Evolutionary conservation across 2,113 vertebrate genomes (phyloP).

Genomic region (Globicephala melas): DNA sequence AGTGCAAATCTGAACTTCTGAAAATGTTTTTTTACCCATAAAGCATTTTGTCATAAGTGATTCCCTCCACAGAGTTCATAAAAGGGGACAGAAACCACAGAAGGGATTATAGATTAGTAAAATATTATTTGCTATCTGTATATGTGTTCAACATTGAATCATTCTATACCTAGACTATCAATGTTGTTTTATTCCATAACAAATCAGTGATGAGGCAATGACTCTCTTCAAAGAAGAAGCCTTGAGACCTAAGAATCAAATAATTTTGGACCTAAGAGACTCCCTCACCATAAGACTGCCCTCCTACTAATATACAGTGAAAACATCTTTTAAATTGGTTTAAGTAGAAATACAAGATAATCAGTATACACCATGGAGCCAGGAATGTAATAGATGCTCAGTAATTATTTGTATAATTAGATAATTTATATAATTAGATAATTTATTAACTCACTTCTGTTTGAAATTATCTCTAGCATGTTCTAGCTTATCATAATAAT

Average conservation of each 20-base stretch:
- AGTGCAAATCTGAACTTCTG: constrained; percentile 46
- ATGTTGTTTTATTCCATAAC: background rate
- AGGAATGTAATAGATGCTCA: background rate
- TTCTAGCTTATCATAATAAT: background rate
- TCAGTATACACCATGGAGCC: background rate
- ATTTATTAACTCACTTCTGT: background rate
- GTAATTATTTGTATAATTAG: background rate
- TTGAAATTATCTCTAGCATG: background rate
- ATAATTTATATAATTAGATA: background rate
- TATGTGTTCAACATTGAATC: background rate
- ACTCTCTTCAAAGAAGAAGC: background rate
- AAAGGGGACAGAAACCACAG: constrained; percentile 5
- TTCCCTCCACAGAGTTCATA: background rate
- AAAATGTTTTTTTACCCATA: constrained; percentile 11
- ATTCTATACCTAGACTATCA: background rate
- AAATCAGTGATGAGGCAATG: background rate
- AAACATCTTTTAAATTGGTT: background rate
- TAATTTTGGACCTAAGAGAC: background rate
- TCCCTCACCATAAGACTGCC: background rate
- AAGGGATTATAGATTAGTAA: background rate
- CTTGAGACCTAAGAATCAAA: background rate
- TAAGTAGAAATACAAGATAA: background rate
- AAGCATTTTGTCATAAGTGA: background rate
- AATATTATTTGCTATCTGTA: background rate
- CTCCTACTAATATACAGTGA: background rate